Evolutionary conservation across 2,113 vertebrate species (phyloP).

Genomic region (Xiphorhynchus elegans): DNA sequence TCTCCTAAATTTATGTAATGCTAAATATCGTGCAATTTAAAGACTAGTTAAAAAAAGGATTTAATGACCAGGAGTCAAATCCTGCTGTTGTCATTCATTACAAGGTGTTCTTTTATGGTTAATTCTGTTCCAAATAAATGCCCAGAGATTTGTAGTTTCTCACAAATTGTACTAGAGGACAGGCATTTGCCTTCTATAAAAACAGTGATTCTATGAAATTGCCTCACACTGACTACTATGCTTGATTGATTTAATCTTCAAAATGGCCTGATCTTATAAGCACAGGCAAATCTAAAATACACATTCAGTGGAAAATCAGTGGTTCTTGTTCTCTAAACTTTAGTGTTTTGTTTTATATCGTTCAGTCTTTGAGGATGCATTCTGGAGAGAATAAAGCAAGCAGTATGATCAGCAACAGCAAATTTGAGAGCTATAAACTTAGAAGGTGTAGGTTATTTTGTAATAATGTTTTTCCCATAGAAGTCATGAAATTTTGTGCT

Average conservation of each 20-base stretch:
- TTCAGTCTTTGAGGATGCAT: neutral
- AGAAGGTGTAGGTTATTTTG: neutral
- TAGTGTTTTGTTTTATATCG: neutral
- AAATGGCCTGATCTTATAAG: neutral
- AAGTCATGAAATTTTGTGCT: neutral
- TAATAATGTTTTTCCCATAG: neutral
- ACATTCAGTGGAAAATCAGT: neutral
- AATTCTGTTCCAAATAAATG: neutral
- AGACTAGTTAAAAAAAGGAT: neutral
- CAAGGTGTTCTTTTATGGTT: neutral
- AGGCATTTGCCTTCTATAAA: neutral
- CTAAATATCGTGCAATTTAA: neutral
- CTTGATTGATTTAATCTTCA: neutral
- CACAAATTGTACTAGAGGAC: neutral
- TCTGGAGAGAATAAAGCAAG: neutral
- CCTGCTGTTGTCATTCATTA: neutral
- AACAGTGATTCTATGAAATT: neutral
- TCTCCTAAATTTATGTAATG: neutral
- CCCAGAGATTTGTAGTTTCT: neutral
- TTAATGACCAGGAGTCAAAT: neutral
- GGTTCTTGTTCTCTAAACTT: neutral
- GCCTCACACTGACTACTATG: neutral
- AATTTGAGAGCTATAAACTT: neutral
- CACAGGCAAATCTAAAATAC: neutral
- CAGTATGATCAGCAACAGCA: neutral